Base-by-base conservation (phyloP, 2,797 vertebrate species). In the Micrastur ruficollis region DNA sequence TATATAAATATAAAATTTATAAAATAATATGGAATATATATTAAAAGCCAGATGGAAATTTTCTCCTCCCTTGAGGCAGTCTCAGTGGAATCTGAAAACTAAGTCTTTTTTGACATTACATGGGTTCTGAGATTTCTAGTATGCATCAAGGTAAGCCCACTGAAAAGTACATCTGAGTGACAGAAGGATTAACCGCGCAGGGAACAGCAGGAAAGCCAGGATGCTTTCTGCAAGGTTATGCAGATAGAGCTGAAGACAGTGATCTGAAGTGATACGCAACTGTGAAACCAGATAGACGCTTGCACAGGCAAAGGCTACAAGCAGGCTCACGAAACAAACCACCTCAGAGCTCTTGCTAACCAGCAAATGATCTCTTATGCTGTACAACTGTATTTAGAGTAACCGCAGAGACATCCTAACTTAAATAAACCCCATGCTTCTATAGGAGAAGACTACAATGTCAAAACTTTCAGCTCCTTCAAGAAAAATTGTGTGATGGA, bases 281-380 rank as follows among this genome's bases (percentile, higher is more conserved):
- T 76, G 27, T 61, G 72, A 66, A 91, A 15, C 9, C 65, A 66
- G 34, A 38, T n/a, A 8, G 27, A 14, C 52, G 82, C 86, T 86
- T 22, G 49, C 12, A n/a, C 0, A 1, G 23, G 6, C 6, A 20
- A 2, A 21, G n/a, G 36, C 36, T 73, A 32, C 8, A 12, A 55
- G 36, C n/a, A 55, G 4, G 42, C 26, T 59, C 38, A 21, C 15
- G 38, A 71, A 80, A 46, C 17, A 70, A 80, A 58, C 12, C 12
- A 73, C 19, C 3, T 80, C 36, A n/a, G 27, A 84, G 31, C 26
- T 66, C 42, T 79, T 75, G 21, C 36, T 88, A 50, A 67, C 9
- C 26, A 83, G 47, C 20, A 80, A 68, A 47, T 40, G 5, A 11
- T 44, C 49, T n/a, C 9, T 73, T 32, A 42, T 13, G 12, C 12